These are phyloP conservation scores for Gonioctena quinquepunctata DNA, from an alignment of 1,140 invertebrate species.

Conservation along the genomic window DNA sequence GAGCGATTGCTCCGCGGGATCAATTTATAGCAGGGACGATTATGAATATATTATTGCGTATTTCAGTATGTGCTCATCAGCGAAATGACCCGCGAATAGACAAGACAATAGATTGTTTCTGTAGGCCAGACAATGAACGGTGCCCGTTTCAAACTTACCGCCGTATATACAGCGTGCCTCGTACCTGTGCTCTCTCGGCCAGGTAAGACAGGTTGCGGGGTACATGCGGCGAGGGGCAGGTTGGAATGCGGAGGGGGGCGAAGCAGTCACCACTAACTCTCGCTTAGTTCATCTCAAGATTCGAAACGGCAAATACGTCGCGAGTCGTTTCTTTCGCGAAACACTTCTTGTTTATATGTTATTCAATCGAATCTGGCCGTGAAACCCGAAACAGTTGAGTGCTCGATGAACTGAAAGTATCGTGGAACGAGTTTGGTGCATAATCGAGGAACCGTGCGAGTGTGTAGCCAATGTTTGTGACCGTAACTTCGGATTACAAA, in stretches of 20 bases:
- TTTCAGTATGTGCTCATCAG: constrained; percentile 40
- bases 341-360: constrained; percentile 27
- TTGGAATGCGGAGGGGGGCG: constrained; percentile 53
- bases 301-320: constrained; percentile 28
- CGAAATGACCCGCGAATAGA: constrained; percentile 43
- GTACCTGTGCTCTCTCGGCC: constrained; percentile 27
- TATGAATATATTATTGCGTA: constrained; percentile 45
- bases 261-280: constrained; percentile 43
- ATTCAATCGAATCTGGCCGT: constrained; percentile 16
- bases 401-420: constrained; percentile 9
- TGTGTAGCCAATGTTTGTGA: constrained; percentile 18
- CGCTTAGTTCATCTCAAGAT: constrained; percentile 50
- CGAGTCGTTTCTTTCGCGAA: constrained; percentile 25
- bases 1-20: background rate
- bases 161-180: constrained; percentile 18
- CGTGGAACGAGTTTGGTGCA: constrained; percentile 17
- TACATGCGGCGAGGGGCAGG: constrained; percentile 36
- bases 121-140: constrained; percentile 42
- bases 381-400: constrained; percentile 17
- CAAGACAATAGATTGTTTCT: constrained; percentile 52
- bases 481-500: constrained; percentile 23
- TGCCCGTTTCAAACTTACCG: constrained; percentile 50
- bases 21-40: constrained; percentile 10
- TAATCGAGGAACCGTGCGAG: constrained; percentile 1
- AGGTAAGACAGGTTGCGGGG: constrained; percentile 37